Conservation (phyloP, 2,888 invertebrate species). For the Cephus runcator region DNA sequence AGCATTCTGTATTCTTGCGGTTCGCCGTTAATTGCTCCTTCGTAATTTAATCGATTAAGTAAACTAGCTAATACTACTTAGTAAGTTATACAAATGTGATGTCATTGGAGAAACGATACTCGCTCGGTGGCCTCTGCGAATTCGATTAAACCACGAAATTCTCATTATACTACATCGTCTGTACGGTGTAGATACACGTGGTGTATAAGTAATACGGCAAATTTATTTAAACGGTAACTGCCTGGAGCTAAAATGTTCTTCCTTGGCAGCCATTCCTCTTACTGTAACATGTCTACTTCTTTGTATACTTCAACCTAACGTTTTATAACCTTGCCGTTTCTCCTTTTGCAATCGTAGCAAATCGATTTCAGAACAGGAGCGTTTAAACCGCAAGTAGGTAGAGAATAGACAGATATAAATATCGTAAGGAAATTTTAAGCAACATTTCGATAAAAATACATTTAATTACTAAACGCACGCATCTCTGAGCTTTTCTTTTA, state of each 20-base stretch:
- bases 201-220: background rate
- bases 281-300: background rate
- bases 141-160: background rate
- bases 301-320: background rate
- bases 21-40: background rate
- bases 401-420: background rate
- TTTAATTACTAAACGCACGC: too few relatives aligned
- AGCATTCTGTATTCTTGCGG: background rate
- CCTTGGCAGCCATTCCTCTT: background rate
- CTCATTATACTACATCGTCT: background rate
- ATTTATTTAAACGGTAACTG: background rate
- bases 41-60: background rate
- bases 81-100: background rate
- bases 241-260: background rate
- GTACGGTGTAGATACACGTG: background rate
- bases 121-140: background rate
- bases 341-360: background rate
- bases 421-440: background rate
- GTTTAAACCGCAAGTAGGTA: background rate
- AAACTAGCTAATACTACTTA: background rate
- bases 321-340: background rate
- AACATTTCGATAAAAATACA: background rate
- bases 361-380: background rate
- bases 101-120: background rate
- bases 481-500: background rate